Percentiles rank a stretch among this genome's conserved stretches.
phyloP scores from a whole-genome alignment of 2,113 vertebrate genomes.

The Rhabdomys dilectus region DNA sequence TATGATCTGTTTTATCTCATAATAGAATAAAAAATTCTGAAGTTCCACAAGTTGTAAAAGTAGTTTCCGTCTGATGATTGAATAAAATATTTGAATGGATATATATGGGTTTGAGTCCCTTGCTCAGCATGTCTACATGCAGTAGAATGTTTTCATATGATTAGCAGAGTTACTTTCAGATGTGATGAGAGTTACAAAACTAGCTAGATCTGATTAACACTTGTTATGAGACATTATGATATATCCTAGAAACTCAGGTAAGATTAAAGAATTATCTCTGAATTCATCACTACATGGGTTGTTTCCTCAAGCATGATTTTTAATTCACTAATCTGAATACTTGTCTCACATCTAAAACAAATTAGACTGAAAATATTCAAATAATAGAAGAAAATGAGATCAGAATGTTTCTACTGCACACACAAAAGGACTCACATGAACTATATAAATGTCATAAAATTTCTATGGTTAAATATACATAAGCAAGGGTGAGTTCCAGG shows the following conservation, averaged over 20 bases:
- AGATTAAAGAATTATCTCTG: neutral
- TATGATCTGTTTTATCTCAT: slow-evolving; percentile 9
- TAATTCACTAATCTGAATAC: neutral
- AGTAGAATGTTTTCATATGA: neutral
- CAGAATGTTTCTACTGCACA: neutral
- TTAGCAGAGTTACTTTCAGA: neutral
- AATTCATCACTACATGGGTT: neutral
- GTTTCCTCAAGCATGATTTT: slow-evolving; percentile 4
- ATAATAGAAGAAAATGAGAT: neutral
- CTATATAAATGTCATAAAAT: neutral
- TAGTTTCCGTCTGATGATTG: neutral
- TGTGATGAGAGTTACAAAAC: neutral
- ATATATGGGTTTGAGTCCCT: neutral
- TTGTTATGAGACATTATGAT: neutral
- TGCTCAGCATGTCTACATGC: neutral
- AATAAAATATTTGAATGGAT: neutral
- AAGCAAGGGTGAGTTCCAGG: too few species aligned
- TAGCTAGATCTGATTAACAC: slow-evolving; percentile 11
- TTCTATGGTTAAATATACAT: neutral
- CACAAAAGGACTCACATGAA: neutral
- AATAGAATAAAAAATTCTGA: neutral
- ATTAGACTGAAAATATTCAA: neutral
- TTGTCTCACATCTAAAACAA: neutral
- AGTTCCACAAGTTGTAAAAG: neutral
- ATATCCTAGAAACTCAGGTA: slow-evolving; percentile 29